Percentiles rank a stretch among this genome's conserved stretches.
Evolutionary conservation across 2,888 invertebrate genomes (phyloP).

Genomic region (Lucinisca nassula): DNA sequence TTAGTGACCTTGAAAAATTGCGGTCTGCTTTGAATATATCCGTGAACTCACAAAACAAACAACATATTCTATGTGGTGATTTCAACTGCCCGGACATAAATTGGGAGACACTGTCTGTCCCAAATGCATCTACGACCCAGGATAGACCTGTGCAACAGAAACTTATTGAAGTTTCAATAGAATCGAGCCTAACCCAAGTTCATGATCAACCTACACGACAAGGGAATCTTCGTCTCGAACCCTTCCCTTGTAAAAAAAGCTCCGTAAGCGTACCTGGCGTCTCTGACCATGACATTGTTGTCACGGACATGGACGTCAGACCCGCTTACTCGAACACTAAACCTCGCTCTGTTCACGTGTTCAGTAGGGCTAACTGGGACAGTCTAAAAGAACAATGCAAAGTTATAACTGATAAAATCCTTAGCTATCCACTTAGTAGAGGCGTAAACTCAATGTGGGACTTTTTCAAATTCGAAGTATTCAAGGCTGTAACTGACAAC

Average conservation of each 20-base stretch:
- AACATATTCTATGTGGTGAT: conserved; percentile 21
- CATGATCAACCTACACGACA: conserved; percentile 18
- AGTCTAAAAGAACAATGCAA: not conserved
- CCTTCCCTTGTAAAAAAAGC: not conserved
- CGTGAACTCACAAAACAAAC: conserved; percentile 12
- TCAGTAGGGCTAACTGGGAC: not conserved
- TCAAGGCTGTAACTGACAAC: not conserved
- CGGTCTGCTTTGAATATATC: not conserved
- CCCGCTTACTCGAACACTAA: not conserved
- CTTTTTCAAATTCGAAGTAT: not conserved
- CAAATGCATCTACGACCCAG: not conserved
- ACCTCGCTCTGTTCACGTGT: not conserved
- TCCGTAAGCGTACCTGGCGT: conserved; percentile 1
- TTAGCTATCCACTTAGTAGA: not conserved
- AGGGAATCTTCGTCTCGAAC: not conserved
- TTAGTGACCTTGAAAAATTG: conserved; percentile 12
- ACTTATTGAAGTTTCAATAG: not conserved
- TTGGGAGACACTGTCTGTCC: conserved; percentile 16
- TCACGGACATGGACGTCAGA: not conserved
- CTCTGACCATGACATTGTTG: conserved; percentile 17
- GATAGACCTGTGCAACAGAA: not conserved
- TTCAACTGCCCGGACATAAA: conserved; percentile 33
- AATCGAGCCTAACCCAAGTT: conserved; percentile 15
- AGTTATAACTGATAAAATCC: not conserved
- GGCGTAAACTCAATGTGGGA: not conserved